Evolutionary conservation across 1,140 invertebrate species (phyloP), one percentile per base, ranked within the genome.

Genomic region (Aphaenogaster floridana): DNA sequence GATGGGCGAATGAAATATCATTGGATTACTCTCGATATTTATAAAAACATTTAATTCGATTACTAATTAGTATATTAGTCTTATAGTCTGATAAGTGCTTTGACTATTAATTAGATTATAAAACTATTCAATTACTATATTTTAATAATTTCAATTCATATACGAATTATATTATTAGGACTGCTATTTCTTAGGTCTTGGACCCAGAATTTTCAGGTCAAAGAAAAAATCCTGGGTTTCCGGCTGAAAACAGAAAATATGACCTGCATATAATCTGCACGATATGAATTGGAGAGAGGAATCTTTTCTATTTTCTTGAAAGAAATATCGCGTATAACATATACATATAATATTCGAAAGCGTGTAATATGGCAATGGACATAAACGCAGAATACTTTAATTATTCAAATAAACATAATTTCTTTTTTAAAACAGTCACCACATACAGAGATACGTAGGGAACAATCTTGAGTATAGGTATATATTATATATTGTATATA

Each of bases 41-140:
- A 66, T 77, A 63, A 91, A 85, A 78, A 86, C 72, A 39, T 64
- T 83, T 91, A 91, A 93, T 89, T 91, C 86, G 84, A 48, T 83
- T 89, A 17, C 21, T 69, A 50, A 69, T 69, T 28, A 68, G 3
- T 45, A 45, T 68, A 45, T 21, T 68, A 28, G 28, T 28, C n/a
- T n/a, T 17, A 68, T 2, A 13, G 64, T 68, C 1, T 68, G 45
- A 68, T 21, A 36, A 68, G 17, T 11, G 11, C 34, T 39, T 8
- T 4, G n/a, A 45, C n/a, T 21, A 45, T 5, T 68, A 68, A 42
- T 7, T n/a, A n/a, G 17, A 66, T 66, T 63, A 63, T 63, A 68
- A 50, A 13, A 28, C 6, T 42, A 63, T 45, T 68, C 6, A 13
- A 68, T 42, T 42, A 7, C 39, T 45, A 45, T 2, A 69, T 69